A percentile compares a stretch with the other conserved stretches of the same genome.
These are phyloP conservation scores for Nasonia oneida DNA, from an alignment of 2,888 invertebrate genomes.

Conservation along the genomic window DNA sequence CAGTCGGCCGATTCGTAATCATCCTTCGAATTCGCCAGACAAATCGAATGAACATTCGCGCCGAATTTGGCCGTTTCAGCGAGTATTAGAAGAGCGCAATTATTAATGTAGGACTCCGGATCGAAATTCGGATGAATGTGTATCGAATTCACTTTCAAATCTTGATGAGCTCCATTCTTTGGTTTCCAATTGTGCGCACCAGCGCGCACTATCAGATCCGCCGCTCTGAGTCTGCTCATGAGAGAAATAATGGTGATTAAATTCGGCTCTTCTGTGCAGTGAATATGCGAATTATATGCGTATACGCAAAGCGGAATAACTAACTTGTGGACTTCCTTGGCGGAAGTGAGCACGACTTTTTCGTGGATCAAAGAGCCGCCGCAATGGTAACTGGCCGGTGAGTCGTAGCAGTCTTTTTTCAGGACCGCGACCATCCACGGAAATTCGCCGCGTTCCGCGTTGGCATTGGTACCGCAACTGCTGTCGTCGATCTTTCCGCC, in stretches of 20 bases:
- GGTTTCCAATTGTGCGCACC: neutral
- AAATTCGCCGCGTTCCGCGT: constrained; percentile 20
- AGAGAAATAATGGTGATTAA: neutral
- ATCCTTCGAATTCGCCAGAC: neutral
- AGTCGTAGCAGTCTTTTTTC: neutral
- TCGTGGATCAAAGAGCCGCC: constrained; percentile 39
- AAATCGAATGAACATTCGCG: constrained; percentile 36
- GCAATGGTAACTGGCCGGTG: neutral
- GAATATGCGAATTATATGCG: too few species aligned
- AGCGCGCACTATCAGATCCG: neutral
- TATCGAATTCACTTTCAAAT: constrained; percentile 6
- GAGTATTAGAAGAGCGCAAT: constrained; percentile 43
- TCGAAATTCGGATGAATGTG: constrained; percentile 31
- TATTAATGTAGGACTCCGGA: neutral
- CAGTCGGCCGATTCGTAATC: neutral
- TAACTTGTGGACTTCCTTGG: constrained; percentile 26
- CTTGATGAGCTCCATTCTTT: neutral
- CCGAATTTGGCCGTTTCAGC: neutral
- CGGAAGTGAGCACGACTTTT: constrained; percentile 18
- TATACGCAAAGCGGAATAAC: neutral
- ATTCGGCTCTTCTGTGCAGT: neutral
- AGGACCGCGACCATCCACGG: constrained; percentile 37
- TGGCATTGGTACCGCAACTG: neutral
- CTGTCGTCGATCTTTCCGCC: neutral
- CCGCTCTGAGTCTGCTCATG: neutral